These are phyloP conservation scores for Dendrolimus punctatus DNA, from an alignment of 1,140 invertebrate species.

Conservation along the genomic window DNA sequence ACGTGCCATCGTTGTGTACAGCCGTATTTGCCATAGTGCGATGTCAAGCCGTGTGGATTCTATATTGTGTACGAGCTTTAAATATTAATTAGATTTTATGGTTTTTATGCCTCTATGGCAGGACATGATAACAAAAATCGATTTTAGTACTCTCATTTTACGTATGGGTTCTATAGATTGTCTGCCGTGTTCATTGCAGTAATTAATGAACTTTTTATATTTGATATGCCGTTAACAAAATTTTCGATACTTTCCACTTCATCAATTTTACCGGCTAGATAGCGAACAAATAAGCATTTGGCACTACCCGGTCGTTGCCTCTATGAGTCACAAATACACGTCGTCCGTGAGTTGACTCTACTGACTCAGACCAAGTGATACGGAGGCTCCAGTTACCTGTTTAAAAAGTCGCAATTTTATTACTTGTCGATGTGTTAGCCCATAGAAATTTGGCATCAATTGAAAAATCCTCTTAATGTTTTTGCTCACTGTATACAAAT, in stretches of 20 bases:
- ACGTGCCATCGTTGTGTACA: conserved; percentile 26
- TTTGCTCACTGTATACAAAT: too few species aligned
- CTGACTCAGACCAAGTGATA: conserved; percentile 14
- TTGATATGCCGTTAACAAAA: too few species aligned
- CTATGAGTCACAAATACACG: conserved; percentile 39
- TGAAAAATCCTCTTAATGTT: too few species aligned
- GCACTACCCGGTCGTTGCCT: conserved; percentile 44
- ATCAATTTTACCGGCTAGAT: neutral
- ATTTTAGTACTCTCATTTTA: too few species aligned
- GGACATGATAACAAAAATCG: neutral
- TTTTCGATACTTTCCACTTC: too few species aligned
- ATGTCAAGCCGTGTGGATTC: conserved; percentile 30
- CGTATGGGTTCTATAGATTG: too few species aligned
- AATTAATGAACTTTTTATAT: too few species aligned
- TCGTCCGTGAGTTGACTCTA: conserved; percentile 17
- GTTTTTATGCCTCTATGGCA: conserved; percentile 16
- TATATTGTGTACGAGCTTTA: conserved; percentile 27
- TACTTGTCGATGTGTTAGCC: too few species aligned
- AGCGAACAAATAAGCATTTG: conserved; percentile 7
- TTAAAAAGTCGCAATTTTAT: neutral
- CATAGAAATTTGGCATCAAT: too few species aligned
- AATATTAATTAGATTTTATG: conserved; percentile 48
- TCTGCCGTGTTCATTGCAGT: too few species aligned
- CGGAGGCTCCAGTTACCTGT: neutral
- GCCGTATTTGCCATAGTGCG: conserved; percentile 19